Percentiles rank a stretch among this genome's conserved stretches.
Evolutionary conservation across 2,888 invertebrate genomes (phyloP).

Genomic region (Oligia latruncula): DNA sequence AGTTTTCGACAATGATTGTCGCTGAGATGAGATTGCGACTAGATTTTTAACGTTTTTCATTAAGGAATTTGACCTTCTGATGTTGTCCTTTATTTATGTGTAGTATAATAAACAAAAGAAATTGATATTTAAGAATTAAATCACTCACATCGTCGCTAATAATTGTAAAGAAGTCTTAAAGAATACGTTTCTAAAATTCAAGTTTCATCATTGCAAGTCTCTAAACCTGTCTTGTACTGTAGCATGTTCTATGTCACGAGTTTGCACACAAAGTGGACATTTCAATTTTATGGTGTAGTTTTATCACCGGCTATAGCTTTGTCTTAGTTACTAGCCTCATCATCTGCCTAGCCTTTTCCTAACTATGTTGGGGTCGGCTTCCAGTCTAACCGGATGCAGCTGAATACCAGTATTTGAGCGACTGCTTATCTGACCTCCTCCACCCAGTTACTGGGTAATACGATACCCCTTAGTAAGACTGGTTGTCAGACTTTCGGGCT

Average conservation of each 20-base stretch:
- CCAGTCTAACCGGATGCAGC: no score
- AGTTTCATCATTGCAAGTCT: neutral
- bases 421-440: no score
- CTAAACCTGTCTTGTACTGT: constrained; percentile 42
- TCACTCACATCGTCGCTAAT: neutral
- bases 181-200: neutral
- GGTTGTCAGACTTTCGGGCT: no score
- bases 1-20: no score
- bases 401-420: no score
- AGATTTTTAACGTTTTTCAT: neutral
- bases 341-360: no score
- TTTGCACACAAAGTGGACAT: constrained; percentile 55
- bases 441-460: no score
- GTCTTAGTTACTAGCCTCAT: constrained; percentile 18
- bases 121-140: neutral
- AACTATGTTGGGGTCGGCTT: no score
- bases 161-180: neutral
- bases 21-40: no score
- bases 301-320: constrained; percentile 46
- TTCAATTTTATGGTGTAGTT: constrained; percentile 60
- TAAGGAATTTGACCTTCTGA: neutral
- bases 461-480: no score
- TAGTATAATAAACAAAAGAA: no score
- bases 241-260: constrained; percentile 25
- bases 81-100: no score